Evolutionary conservation across 2,797 vertebrate species (phyloP).

Genomic region (Glyptemys insculpta): DNA sequence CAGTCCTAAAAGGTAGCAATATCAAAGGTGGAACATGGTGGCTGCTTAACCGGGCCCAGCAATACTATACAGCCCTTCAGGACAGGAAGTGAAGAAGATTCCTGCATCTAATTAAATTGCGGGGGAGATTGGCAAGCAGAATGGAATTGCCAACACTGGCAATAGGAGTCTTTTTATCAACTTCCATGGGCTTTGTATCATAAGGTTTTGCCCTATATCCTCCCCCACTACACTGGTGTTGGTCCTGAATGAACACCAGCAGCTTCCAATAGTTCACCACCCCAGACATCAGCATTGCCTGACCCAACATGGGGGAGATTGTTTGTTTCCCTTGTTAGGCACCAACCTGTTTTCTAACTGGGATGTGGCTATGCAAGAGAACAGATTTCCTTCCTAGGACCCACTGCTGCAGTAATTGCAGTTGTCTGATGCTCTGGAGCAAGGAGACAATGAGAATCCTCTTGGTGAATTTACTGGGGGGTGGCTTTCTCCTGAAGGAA

Average conservation of each 20-base stretch:
- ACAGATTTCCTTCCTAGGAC: not conserved
- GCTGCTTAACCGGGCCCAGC: not conserved
- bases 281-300: not conserved
- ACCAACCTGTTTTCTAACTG: not conserved
- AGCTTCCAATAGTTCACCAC: not conserved
- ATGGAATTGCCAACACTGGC: rapidly evolving
- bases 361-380: not conserved
- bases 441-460: not conserved
- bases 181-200: not conserved
- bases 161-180: not conserved
- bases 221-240: not conserved
- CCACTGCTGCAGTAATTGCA: not conserved
- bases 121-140: not conserved
- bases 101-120: not conserved
- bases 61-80: not conserved
- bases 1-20: not conserved
- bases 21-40: rapidly evolving
- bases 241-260: not conserved
- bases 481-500: not conserved
- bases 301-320: slow-evolving; percentile 22
- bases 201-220: not conserved
- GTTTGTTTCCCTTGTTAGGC: not conserved
- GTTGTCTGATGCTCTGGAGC: rapidly evolving
- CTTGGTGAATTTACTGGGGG: not conserved
- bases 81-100: not conserved